Evolutionary conservation across 2,113 vertebrate genomes (phyloP), one percentile per base, ranked within the genome.

Genomic region (Athene noctua): DNA sequence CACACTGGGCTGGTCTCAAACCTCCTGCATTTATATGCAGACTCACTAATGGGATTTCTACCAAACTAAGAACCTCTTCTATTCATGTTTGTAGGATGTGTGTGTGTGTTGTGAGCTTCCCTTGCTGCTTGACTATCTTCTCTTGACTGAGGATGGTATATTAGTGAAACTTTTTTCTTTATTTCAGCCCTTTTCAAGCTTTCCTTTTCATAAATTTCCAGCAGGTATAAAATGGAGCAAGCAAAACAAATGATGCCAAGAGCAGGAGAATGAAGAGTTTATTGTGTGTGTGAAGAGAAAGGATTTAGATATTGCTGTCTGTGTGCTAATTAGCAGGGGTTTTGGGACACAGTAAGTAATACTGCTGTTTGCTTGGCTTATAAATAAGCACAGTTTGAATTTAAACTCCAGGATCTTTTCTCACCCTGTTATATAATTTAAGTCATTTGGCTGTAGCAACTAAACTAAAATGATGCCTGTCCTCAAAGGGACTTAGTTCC

Each of bases 401-500:
- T 97, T 92, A 95, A 96, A 92, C 97, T 97, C 94, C n/a, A 65
- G 83, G 14, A 71, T 95, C 58, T 91, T 74, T 94, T 65, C 78
- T 96, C 29, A 52, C 6, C 78, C 52, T 73, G 9, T 61, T 81
- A 32, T 27, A 49, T 63, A 3, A 11, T 49, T 47, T 1, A 44
- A 72, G 19, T 75, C 61, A 49, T 44, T 68, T 1, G 1, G 20
- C 68, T 86, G 34, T 51, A 81, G 23, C 11, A 91, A 91, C 67
- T 68, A 34, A 86, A n/a, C 15, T 92, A 55, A 88, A 92, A 83
- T 72, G 13, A 26, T 84, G 34, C 46, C 22, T 6, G 5, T 55
- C 12, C 10, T 26, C 16, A 23, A 83, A 82, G 9, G 16, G 27
- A 57, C 30, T 34, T 80, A 38, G 52, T 46, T 91, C 21, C 38